Evolutionary conservation across 2,113 vertebrate species (phyloP).

Genomic region (Pituophis catenifer): DNA sequence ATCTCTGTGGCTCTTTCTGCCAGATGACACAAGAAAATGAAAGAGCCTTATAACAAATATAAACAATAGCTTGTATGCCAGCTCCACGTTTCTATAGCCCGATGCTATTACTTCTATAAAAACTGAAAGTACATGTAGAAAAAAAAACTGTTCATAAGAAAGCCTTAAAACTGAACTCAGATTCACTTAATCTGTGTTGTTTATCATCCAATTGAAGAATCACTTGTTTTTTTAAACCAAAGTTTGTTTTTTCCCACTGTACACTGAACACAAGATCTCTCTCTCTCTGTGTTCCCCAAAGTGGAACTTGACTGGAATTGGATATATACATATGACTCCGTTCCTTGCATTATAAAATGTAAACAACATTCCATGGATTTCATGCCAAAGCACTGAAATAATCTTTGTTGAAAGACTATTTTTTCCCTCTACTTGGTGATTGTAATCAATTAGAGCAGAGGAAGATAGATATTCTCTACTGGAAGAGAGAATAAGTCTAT

Average conservation of each 20-base stretch:
- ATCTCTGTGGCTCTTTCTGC: background rate
- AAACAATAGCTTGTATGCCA: background rate
- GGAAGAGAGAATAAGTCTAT: background rate
- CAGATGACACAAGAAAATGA: background rate
- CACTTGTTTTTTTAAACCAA: background rate
- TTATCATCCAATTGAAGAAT: background rate
- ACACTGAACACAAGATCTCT: background rate
- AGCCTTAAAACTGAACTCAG: background rate
- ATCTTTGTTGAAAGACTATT: conserved; percentile 3
- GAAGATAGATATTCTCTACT: background rate
- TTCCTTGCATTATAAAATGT: background rate
- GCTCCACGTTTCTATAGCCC: background rate
- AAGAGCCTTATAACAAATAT: background rate
- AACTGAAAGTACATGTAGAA: background rate
- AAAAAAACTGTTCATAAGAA: background rate
- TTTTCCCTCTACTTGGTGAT: background rate
- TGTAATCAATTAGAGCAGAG: background rate
- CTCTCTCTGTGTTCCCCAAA: background rate
- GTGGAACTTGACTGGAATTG: background rate
- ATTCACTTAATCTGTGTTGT: background rate
- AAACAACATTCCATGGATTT: background rate
- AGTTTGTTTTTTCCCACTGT: background rate
- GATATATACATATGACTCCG: background rate
- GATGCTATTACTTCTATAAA: background rate
- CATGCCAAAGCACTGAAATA: conserved; percentile 6